These are phyloP conservation scores for Diachasmimorpha longicaudata DNA, from an alignment of 1,140 invertebrate genomes.

Conservation along the genomic window DNA sequence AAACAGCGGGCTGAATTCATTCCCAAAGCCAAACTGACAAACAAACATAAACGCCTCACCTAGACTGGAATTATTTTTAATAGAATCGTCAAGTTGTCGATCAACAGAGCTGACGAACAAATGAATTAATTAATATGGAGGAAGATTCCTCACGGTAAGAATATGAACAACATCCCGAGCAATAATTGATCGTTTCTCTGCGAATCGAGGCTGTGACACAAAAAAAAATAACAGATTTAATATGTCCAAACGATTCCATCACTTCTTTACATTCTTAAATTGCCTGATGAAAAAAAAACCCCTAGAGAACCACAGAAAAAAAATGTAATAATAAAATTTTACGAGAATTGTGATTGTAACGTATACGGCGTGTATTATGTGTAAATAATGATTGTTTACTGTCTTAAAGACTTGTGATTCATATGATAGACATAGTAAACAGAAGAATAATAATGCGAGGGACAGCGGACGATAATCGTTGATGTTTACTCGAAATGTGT, in stretches of 20 bases:
- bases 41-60: constrained; percentile 25
- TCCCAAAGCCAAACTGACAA: background rate
- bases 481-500: background rate
- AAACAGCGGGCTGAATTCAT: constrained; percentile 22
- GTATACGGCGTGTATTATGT: constrained; percentile 59
- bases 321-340: constrained; percentile 16
- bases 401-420: constrained; percentile 34
- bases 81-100: background rate
- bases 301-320: background rate
- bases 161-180: no score
- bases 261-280: constrained; percentile 17
- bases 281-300: background rate
- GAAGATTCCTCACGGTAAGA: no score
- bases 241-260: constrained; percentile 15
- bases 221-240: background rate
- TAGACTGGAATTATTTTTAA: constrained; percentile 20
- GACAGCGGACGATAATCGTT: background rate
- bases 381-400: constrained; percentile 50
- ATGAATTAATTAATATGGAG: no score
- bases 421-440: constrained; percentile 29
- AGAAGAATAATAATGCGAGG: constrained; percentile 16
- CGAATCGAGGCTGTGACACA: constrained; percentile 6
- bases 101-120: background rate
- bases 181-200: background rate
- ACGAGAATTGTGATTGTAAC: constrained; percentile 56